These are phyloP conservation scores for Glyptemys insculpta DNA, from an alignment of 2,797 vertebrate species.

Conservation along the genomic window DNA sequence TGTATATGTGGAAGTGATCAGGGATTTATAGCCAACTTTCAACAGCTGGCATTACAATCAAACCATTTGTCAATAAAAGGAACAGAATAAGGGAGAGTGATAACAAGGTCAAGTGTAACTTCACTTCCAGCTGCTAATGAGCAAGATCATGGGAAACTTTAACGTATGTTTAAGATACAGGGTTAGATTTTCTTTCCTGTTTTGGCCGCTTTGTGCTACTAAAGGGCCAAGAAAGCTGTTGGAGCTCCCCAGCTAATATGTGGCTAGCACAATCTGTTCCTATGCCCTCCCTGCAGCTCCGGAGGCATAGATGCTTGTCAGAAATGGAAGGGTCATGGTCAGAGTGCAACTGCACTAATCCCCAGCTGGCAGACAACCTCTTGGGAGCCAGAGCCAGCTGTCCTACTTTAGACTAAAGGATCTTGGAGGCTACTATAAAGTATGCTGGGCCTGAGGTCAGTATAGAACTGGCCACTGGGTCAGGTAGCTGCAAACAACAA, in stretches of 20 bases:
- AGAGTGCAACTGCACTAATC: not conserved
- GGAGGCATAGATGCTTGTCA: not conserved
- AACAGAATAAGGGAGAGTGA: not conserved
- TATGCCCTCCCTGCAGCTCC: not conserved
- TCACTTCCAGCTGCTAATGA: not conserved
- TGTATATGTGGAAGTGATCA: not conserved
- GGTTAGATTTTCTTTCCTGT: not conserved
- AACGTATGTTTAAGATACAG: not conserved
- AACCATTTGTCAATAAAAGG: not conserved
- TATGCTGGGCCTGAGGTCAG: not conserved
- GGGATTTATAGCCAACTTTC: not conserved
- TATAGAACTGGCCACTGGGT: not conserved
- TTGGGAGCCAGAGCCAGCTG: not conserved
- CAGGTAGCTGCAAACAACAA: not conserved
- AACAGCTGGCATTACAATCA: constrained; percentile 6
- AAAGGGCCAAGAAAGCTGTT: not conserved
- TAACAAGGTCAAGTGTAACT: rapidly evolving
- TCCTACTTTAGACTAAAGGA: not conserved
- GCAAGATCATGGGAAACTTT: not conserved
- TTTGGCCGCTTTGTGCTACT: not conserved
- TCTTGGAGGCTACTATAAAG: not conserved
- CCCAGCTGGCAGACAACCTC: not conserved
- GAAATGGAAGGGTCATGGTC: not conserved
- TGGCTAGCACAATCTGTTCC: not conserved
- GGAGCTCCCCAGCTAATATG: not conserved